Evolutionary conservation across 2,113 vertebrate genomes (phyloP), one percentile per base, ranked within the genome.

Genomic region (Muscicapa adusta): DNA sequence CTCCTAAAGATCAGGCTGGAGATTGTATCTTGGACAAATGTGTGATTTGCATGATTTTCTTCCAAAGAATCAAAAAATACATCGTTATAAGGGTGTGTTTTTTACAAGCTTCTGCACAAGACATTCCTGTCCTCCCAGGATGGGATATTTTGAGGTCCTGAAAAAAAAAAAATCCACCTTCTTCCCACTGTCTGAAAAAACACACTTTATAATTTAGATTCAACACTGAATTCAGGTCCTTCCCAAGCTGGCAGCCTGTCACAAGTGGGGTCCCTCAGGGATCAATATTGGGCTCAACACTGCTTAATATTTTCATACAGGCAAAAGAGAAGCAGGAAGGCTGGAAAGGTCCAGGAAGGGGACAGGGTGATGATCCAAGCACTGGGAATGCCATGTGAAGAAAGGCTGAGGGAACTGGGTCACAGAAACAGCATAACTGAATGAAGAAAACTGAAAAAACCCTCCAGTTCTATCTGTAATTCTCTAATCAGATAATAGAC

Each of bases 251-350:
- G 28, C 28, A 51, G 16, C 50, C 58, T 31, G 56, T 45, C 57
- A 20, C 24, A 38, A 15, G 18, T 29, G 24, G 28, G 28, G 16
- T 24, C n/a, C 24, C 14, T 29, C 57, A 29, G 28, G 43, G 58
- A 58, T 25, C 24, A 24, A 1, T 15, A 40, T 0, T 26, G 24
- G 11, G 14, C 24, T 57, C 51, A 40, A 5, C 11, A 11, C 2
- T 25, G 24, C 13, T 51, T 18, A 65, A 40, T 45, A 12, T 25
- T 33, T n/a, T 58, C 19, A 38, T 53, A 38, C 1, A 53, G 63
- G 54, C 3, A 10, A 10, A 77, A 70, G 22, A 70, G 54, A 61
- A 29, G n/a, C 38, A 28, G 22, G 11, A 2, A 33, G 45, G 54
- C 22, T 68, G 45, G 31, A 38, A 51, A 53, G 18, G 10, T 10